Base-by-base conservation (phyloP, 2,888 invertebrate genomes). In the Tiphia femorata region DNA sequence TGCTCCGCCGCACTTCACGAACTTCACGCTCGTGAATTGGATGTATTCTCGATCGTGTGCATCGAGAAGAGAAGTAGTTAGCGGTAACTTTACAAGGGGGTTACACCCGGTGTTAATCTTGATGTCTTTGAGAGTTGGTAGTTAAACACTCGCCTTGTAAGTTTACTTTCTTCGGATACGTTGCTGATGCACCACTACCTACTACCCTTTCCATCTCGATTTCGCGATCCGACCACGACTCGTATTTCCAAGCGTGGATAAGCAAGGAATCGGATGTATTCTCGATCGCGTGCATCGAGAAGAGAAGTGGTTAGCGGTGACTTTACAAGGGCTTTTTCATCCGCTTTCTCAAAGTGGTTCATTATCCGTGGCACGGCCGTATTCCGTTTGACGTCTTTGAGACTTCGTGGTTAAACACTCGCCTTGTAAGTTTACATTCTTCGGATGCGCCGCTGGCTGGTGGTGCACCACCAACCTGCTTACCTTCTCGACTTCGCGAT, bases 301-400 rank as follows among this genome's bases (percentile, higher is more conserved):
- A n/a, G n/a, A n/a, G n/a, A n/a, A n/a, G n/a, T n/a, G n/a, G n/a
- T n/a, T n/a, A n/a, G n/a, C n/a, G n/a, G n/a, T n/a, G n/a, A n/a
- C n/a, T n/a, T n/a, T n/a, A n/a, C n/a, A n/a, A n/a, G n/a, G n/a
- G n/a, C n/a, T n/a, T n/a, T 61, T 57, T 54, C 59, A 58, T 67
- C 44, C 55, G 51, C 33, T 40, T 65, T 40, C 44, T 58, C 52
- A 50, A 56, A 64, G 62, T 59, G 58, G 70, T 73, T 72, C 71
- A 70, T 76, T 76, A 72, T 73, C 70, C 62, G 62, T 55, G 58
- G 42, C 47, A 61, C 48, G 57, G 64, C 60, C 64, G 62, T 58
- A 67, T 69, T 73, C 65, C 67, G 73, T 78, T 77, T 78, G 76
- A 76, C 68, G 73, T 72, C 67, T n/a, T n/a, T n/a, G 53, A 49